phyloP scores from a whole-genome alignment of 64 coral and sea anemone genomes.

The Platygyra sinensis region DNA sequence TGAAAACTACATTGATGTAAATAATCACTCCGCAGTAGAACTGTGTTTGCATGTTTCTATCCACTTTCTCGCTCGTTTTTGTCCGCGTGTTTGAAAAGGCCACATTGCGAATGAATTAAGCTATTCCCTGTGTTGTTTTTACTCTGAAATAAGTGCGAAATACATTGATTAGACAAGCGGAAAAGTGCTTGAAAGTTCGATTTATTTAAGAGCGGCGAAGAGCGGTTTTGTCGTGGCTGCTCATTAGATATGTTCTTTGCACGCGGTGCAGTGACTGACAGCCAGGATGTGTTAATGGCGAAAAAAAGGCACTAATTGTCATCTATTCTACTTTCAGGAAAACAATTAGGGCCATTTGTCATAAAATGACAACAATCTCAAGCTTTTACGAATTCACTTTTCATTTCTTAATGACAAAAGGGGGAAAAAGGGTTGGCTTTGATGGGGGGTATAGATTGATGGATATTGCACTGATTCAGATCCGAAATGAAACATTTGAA shows the following conservation, averaged over 20 bases:
- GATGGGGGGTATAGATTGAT: background rate
- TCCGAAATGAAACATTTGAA: too few relatives aligned
- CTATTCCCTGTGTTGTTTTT: background rate
- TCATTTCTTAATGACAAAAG: background rate
- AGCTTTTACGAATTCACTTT: slow-evolving; percentile 1
- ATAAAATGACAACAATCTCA: slow-evolving; percentile 40
- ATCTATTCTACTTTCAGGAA: slow-evolving; percentile 10
- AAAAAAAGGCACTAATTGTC: slow-evolving; percentile 29
- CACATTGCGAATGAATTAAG: background rate
- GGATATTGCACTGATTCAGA: too few relatives aligned
- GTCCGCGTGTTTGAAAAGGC: background rate
- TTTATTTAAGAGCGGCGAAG: background rate
- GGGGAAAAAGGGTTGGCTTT: background rate
- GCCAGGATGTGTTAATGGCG: slow-evolving; percentile 16
- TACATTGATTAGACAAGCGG: background rate
- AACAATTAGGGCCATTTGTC: slow-evolving; percentile 42
- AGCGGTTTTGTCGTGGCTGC: background rate
- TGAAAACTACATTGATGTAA: background rate
- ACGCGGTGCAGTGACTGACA: background rate
- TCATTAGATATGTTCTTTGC: slow-evolving; percentile 14
- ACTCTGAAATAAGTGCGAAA: background rate
- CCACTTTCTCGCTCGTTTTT: background rate
- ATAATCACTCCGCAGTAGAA: background rate
- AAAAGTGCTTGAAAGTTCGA: background rate
- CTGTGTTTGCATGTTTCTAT: background rate